A percentile compares a stretch with the other conserved stretches of the same genome.
These are phyloP conservation scores for Silurus lanzhouensis DNA, from an alignment of 2,797 vertebrate species.

Conservation along the genomic window DNA sequence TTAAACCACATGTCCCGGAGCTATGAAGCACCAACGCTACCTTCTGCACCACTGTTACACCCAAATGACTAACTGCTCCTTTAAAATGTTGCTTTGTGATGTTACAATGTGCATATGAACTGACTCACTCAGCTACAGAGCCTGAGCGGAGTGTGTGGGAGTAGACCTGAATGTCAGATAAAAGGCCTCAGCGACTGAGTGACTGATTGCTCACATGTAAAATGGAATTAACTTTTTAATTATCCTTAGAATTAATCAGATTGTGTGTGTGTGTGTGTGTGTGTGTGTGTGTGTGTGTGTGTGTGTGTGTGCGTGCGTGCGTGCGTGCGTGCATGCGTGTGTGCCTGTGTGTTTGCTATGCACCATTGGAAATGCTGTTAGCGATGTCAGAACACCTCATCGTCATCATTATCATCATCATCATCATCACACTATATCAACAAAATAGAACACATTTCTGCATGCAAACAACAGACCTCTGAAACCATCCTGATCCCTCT, in stretches of 20 bases:
- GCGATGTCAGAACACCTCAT: conserved; percentile 40
- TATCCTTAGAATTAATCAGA: background rate
- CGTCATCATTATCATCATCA: background rate
- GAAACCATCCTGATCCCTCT: background rate
- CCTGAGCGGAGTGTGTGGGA: conserved; percentile 3
- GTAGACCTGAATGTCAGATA: background rate
- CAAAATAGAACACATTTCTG: conserved; percentile 12
- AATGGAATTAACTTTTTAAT: conserved; percentile 14
- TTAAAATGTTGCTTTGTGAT: conserved; percentile 7
- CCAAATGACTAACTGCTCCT: background rate
- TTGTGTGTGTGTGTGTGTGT: conserved; percentile 12
- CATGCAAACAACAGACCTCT: background rate
- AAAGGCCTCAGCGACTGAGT: background rate
- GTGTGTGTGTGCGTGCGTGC: background rate
- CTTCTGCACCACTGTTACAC: background rate
- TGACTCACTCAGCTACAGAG: background rate
- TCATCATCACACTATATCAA: conserved; percentile 5
- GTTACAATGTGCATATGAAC: background rate
- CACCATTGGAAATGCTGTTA: conserved; percentile 55
- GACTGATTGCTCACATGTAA: conserved; percentile 16
- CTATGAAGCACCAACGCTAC: background rate
- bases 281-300: background rate
- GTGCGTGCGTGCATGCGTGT: background rate
- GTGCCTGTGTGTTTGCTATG: conserved; percentile 23
- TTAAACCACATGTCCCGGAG: too few relatives aligned